phyloP scores from a whole-genome alignment of 2,888 invertebrate genomes.

The Caenorhabditis doughertyi region DNA sequence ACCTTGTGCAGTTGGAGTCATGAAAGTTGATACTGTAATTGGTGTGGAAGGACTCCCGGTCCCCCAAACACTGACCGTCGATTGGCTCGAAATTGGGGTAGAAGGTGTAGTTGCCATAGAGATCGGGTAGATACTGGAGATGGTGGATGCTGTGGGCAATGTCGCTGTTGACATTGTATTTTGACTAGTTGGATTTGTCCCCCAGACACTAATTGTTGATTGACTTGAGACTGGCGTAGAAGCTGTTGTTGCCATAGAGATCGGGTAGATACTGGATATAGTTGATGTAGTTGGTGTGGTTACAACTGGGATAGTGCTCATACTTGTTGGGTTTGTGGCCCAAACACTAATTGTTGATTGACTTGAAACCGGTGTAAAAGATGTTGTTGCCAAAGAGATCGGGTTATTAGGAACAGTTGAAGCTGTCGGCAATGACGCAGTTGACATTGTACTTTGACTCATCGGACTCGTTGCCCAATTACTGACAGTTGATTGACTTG shows the following conservation, averaged over 20 bases:
- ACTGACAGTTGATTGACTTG: background rate
- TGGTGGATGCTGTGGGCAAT: background rate
- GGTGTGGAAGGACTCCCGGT: background rate
- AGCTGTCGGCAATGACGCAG: background rate
- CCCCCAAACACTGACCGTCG: conserved; percentile 14
- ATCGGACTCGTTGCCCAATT: no score
- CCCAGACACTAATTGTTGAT: conserved; percentile 10
- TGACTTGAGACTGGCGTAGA: background rate
- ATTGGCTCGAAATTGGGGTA: background rate
- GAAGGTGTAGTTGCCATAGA: background rate
- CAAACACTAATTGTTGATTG: conserved; percentile 9
- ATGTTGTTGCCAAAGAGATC: background rate
- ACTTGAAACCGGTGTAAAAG: background rate
- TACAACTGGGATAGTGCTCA: background rate
- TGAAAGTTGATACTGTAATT: background rate
- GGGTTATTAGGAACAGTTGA: background rate
- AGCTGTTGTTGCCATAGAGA: background rate
- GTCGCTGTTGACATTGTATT: background rate
- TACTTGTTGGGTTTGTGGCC: conserved; percentile 3
- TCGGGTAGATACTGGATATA: background rate
- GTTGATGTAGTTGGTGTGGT: background rate
- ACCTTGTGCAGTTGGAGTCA: background rate
- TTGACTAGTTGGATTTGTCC: background rate
- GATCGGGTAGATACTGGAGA: background rate
- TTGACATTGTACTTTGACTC: background rate